Conservation (phyloP, 2,113 vertebrate genomes). For the Podiceps cristatus region DNA sequence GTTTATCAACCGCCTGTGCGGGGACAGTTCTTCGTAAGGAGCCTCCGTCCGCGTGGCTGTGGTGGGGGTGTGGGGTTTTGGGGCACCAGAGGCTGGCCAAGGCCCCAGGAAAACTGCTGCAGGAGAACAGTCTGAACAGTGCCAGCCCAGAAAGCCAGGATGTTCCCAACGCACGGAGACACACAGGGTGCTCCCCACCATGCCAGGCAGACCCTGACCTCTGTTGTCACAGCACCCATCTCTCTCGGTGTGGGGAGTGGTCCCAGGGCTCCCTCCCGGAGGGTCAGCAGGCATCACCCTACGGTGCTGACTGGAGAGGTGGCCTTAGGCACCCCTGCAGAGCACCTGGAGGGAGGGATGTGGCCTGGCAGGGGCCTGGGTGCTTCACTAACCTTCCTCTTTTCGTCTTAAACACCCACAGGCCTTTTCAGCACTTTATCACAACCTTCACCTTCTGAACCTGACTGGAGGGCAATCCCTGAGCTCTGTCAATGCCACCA, state of each 20-base stretch:
- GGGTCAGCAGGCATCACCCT: too few species aligned
- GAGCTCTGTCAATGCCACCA: conserved; percentile 16
- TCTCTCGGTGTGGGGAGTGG: fast-evolving
- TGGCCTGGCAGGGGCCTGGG: not conserved
- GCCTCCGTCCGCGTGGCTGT: fast-evolving
- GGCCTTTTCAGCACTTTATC: conserved; percentile 82
- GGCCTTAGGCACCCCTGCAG: not conserved
- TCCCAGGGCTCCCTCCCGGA: not conserved
- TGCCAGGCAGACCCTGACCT: not conserved
- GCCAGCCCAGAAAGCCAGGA: not conserved
- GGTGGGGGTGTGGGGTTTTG: not conserved
- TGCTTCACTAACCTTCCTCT: not conserved
- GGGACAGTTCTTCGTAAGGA: conserved; percentile 80
- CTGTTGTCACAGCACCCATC: not conserved
- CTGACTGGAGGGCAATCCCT: conserved; percentile 72
- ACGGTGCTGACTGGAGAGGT: not conserved
- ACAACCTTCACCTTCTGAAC: conserved; percentile 80
- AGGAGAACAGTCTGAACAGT: not conserved
- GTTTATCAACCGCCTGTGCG: conserved; percentile 80
- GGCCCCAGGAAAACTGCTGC: not conserved
- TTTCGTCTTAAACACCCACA: conserved; percentile 7
- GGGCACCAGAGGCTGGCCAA: not conserved
- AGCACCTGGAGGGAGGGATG: fast-evolving
- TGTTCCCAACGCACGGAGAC: fast-evolving
- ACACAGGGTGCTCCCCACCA: fast-evolving